Evolutionary conservation across 64 coral and sea anemone genomes (phyloP).

Genomic region (Dendronephthya gigantea): DNA sequence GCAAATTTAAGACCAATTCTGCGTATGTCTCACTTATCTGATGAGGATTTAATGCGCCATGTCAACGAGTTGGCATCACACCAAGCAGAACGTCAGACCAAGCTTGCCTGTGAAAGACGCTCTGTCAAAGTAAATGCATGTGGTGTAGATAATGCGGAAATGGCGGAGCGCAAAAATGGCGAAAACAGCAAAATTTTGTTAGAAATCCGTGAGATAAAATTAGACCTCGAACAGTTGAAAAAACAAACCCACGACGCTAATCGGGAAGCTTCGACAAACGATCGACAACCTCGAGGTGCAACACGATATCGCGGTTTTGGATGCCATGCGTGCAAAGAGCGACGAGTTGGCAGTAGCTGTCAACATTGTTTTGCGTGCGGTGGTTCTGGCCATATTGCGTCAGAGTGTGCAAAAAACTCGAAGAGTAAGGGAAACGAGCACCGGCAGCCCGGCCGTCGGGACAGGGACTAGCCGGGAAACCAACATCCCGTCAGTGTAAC

Average conservation of each 20-base stretch:
- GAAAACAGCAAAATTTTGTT: background rate
- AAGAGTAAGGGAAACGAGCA: background rate
- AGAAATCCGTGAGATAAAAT: background rate
- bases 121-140: conserved; percentile 7
- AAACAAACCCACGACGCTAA: background rate
- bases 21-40: background rate
- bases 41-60: background rate
- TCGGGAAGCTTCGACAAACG: background rate
- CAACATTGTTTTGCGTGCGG: background rate
- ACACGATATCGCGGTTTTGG: background rate
- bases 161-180: background rate
- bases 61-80: conserved; percentile 5
- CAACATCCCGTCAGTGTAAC: background rate
- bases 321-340: background rate
- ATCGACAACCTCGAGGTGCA: no score
- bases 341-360: background rate
- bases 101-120: background rate
- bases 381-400: no score
- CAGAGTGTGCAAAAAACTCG: no score
- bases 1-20: background rate
- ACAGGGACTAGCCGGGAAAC: conserved; percentile 3
- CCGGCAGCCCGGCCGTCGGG: background rate
- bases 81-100: background rate
- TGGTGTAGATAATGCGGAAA: conserved; percentile 6
- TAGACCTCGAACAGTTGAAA: background rate